These are phyloP conservation scores for Hirtodrosophila alboralis DNA, from an alignment of 2,888 invertebrate genomes.

Conservation along the genomic window DNA sequence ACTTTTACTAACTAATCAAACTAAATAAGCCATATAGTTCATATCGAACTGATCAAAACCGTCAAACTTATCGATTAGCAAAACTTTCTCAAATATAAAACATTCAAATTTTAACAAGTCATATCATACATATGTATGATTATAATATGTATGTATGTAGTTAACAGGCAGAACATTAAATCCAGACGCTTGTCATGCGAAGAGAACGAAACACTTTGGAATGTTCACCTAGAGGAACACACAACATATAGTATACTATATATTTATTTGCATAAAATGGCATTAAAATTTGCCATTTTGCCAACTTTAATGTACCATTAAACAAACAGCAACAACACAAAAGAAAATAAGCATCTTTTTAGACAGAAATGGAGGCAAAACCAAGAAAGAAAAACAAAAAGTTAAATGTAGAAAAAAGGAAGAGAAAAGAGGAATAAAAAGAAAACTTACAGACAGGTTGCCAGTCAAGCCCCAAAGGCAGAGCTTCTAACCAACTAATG, in stretches of 20 bases:
- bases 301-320: constrained; percentile 76
- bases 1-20: too few species aligned
- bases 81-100: neutral
- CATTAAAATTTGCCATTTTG: constrained; percentile 75
- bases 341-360: constrained; percentile 51
- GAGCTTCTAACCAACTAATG: constrained; percentile 15
- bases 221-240: constrained; percentile 42
- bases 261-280: constrained; percentile 70
- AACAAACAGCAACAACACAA: constrained; percentile 49
- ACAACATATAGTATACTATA: constrained; percentile 7
- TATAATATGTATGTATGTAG: constrained; percentile 2
- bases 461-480: constrained; percentile 10
- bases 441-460: constrained; percentile 28
- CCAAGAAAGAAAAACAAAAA: constrained; percentile 47
- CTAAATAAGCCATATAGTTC: too few species aligned
- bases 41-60: too few species aligned
- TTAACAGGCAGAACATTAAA: constrained; percentile 30
- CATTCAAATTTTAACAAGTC: constrained; percentile 11
- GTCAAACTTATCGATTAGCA: too few species aligned
- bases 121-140: neutral
- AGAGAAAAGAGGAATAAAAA: constrained; percentile 1
- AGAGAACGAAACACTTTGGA: constrained; percentile 42
- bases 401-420: constrained; percentile 36
- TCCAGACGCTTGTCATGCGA: constrained; percentile 48
- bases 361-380: constrained; percentile 51